A percentile compares a stretch with the other conserved stretches of the same genome.
These are phyloP conservation scores for Clostera curtula DNA, from an alignment of 2,888 invertebrate species.

Conservation along the genomic window DNA sequence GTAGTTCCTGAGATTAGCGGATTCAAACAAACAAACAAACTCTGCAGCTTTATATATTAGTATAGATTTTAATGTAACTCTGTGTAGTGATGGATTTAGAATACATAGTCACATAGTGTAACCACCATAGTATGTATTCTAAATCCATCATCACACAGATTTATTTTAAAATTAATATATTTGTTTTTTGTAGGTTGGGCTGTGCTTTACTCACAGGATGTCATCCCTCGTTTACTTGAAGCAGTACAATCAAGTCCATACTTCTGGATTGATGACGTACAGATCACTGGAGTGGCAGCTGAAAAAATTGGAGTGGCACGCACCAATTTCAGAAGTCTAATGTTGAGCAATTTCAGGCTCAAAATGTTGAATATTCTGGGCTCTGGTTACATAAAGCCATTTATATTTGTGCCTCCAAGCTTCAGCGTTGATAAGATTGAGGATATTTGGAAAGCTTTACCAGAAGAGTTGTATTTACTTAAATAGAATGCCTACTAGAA, in stretches of 20 bases:
- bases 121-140: too few species aligned
- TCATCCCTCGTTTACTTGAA: constrained; percentile 70
- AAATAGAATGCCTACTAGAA: background rate
- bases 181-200: constrained; percentile 61
- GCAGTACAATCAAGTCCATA: constrained; percentile 78
- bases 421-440: constrained; percentile 58
- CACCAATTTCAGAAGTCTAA: constrained; percentile 61
- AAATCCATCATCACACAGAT: too few species aligned
- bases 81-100: too few species aligned
- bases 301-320: constrained; percentile 72
- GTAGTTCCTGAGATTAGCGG: too few species aligned
- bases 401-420: constrained; percentile 74
- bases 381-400: constrained; percentile 39
- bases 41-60: too few species aligned
- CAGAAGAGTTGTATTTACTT: constrained; percentile 13
- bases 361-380: constrained; percentile 31
- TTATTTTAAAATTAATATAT: constrained; percentile 1
- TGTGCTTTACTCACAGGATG: constrained; percentile 79
- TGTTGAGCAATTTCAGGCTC: constrained; percentile 39
- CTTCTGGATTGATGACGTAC: constrained; percentile 91
- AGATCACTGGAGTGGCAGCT: constrained; percentile 81
- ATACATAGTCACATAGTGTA: too few species aligned
- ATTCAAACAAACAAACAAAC: too few species aligned
- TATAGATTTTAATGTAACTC: too few species aligned
- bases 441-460: constrained; percentile 62